Conservation (phyloP, 2,888 invertebrate genomes). For the Acanthococcus lagerstroemiae region DNA sequence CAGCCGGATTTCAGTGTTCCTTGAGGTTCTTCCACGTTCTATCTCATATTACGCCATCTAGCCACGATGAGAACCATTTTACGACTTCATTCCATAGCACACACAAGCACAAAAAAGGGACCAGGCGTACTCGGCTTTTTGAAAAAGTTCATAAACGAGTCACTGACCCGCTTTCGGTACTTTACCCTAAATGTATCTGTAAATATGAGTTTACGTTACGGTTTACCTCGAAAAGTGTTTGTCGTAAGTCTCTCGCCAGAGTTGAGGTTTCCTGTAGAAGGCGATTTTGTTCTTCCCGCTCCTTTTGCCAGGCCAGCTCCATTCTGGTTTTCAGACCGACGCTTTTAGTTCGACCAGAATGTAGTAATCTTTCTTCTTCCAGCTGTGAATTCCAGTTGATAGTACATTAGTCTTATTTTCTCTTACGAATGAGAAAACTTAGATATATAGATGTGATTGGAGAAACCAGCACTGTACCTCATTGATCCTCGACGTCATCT, state of each 20-base stretch:
- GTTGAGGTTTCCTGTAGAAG: constrained; percentile 82
- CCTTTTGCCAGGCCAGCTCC: constrained; percentile 89
- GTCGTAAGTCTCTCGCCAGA: constrained; percentile 72
- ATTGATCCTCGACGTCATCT: constrained; percentile 77
- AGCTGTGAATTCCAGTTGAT: constrained; percentile 49
- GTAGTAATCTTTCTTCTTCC: constrained; percentile 76
- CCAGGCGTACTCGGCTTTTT: no score
- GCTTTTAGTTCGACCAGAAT: constrained; percentile 72
- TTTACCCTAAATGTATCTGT: no score
- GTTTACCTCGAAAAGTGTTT: constrained; percentile 70
- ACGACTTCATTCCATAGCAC: no score
- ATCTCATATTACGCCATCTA: no score
- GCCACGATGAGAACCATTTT: no score
- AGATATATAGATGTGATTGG: neutral
- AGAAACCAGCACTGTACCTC: no score
- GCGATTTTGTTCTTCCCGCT: constrained; percentile 83
- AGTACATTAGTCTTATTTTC: neutral
- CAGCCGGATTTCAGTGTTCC: no score
- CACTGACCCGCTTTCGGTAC: no score
- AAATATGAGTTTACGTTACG: no score
- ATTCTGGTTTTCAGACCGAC: constrained; percentile 76
- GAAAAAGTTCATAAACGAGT: no score
- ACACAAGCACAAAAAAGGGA: no score
- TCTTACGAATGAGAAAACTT: neutral
- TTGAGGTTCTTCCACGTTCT: no score